These are phyloP conservation scores for Prietella phreatophila DNA, from an alignment of 2,113 vertebrate genomes.

Conservation along the genomic window DNA sequence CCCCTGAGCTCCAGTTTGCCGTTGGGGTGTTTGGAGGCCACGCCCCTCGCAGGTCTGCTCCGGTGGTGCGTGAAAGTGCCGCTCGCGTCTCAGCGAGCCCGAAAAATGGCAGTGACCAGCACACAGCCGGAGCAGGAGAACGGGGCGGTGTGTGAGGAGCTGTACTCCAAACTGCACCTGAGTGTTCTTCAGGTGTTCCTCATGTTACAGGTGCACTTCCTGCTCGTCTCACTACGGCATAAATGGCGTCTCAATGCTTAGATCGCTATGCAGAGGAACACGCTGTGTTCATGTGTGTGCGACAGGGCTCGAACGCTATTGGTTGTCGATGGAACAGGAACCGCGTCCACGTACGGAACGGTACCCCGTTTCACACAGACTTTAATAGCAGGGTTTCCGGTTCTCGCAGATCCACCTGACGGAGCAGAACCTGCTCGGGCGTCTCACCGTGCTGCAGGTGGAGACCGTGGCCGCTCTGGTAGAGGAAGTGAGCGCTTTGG, in stretches of 20 bases:
- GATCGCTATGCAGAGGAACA: neutral
- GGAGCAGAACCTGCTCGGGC: conserved; percentile 90
- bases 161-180: conserved; percentile 92
- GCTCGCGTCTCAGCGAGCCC: conserved; percentile 79
- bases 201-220: conserved; percentile 71
- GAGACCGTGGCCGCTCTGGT: conserved; percentile 87
- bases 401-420: conserved; percentile 80
- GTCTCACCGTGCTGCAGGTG: conserved; percentile 85
- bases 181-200: conserved; percentile 91
- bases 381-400: neutral
- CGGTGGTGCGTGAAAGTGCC: conserved; percentile 94
- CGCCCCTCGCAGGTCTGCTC: conserved; percentile 85
- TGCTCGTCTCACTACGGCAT: neutral
- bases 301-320: neutral
- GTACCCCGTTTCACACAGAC: too few relatives aligned
- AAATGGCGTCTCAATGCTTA: neutral
- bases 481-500: conserved; percentile 80
- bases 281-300: neutral
- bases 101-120: conserved; percentile 72
- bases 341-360: too few relatives aligned
- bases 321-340: neutral
- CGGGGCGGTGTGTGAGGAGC: conserved; percentile 68
- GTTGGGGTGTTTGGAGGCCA: conserved; percentile 86
- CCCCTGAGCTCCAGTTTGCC: conserved; percentile 86
- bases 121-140: conserved; percentile 57